phyloP scores from a whole-genome alignment of 2,797 vertebrate species.

The Sphenodon punctatus region DNA sequence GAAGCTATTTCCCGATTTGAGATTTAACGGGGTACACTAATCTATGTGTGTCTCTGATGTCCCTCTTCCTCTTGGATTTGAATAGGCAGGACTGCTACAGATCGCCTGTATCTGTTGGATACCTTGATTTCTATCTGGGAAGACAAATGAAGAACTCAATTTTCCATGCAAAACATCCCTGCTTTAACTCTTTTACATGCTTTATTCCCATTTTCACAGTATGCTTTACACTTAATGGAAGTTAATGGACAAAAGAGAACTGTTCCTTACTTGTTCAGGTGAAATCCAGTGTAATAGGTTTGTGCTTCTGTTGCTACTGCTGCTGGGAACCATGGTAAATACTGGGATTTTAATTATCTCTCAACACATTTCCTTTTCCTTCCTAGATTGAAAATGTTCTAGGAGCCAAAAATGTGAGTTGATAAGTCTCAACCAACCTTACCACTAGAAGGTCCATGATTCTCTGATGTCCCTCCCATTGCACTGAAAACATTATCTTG shows the following conservation, averaged over 20 bases:
- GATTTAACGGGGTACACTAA: neutral
- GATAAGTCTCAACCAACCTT: conserved; percentile 11
- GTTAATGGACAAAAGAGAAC: conserved; percentile 55
- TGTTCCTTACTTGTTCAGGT: conserved; percentile 52
- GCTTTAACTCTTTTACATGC: conserved; percentile 58
- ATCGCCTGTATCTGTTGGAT: conserved; percentile 18
- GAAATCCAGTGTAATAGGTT: conserved; percentile 49
- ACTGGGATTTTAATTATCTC: conserved; percentile 24
- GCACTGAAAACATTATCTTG: conserved; percentile 11
- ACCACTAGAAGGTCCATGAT: neutral
- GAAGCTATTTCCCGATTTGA: conserved; percentile 15
- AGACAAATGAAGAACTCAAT: conserved; percentile 21
- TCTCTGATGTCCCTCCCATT: neutral
- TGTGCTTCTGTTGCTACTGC: conserved; percentile 71
- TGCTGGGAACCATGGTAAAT: conserved; percentile 58
- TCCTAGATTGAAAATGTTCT: neutral
- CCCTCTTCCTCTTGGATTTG: neutral
- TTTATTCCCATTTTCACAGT: conserved; percentile 55
- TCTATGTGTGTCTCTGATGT: neutral
- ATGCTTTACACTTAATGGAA: conserved; percentile 66
- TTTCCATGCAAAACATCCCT: conserved; percentile 39
- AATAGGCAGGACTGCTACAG: conserved; percentile 6
- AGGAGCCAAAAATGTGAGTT: neutral
- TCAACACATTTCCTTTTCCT: conserved; percentile 44
- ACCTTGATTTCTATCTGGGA: neutral